A percentile compares a stretch with the other conserved stretches of the same genome.
These are phyloP conservation scores for Microplitis mediator DNA, from an alignment of 1,140 invertebrate genomes.

Conservation along the genomic window DNA sequence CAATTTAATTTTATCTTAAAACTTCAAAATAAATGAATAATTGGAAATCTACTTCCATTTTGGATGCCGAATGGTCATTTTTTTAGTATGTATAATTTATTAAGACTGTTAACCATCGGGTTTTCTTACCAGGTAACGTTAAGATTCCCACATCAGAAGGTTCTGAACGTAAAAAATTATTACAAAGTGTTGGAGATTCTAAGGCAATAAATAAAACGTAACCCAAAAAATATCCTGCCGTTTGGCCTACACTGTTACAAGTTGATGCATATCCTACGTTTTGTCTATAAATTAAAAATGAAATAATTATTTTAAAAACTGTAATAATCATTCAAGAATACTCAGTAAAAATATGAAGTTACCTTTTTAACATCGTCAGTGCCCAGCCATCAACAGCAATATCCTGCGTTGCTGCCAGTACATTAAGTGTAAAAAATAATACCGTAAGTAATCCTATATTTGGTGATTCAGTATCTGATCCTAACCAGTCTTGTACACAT, in stretches of 20 bases:
- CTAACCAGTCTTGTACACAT: constrained; percentile 78
- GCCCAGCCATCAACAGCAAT: constrained; percentile 99
- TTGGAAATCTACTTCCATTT: too few species aligned
- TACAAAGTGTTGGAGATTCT: constrained; percentile 97
- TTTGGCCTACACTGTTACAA: constrained; percentile 98
- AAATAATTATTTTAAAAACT: constrained; percentile 2
- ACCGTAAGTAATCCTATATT: constrained; percentile 82
- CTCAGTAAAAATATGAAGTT: constrained; percentile 16
- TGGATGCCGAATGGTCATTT: too few species aligned
- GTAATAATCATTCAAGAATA: not conserved
- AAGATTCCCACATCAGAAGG: constrained; percentile 79
- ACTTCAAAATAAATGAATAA: too few species aligned
- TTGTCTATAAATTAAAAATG: constrained; percentile 59
- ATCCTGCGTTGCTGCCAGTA: constrained; percentile 98
- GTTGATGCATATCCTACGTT: constrained; percentile 99
- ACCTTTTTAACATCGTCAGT: constrained; percentile 94
- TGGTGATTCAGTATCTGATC: constrained; percentile 69
- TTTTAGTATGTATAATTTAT: too few species aligned
- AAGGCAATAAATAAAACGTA: constrained; percentile 96
- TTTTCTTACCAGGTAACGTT: constrained; percentile 75
- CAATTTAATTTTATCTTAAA: too few species aligned
- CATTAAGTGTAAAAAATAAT: constrained; percentile 92
- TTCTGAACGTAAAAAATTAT: constrained; percentile 82
- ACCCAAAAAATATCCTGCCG: constrained; percentile 95
- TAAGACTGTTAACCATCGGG: too few species aligned